phyloP scores from a whole-genome alignment of 2,113 vertebrate species.

The Cebidichthys violaceus region DNA sequence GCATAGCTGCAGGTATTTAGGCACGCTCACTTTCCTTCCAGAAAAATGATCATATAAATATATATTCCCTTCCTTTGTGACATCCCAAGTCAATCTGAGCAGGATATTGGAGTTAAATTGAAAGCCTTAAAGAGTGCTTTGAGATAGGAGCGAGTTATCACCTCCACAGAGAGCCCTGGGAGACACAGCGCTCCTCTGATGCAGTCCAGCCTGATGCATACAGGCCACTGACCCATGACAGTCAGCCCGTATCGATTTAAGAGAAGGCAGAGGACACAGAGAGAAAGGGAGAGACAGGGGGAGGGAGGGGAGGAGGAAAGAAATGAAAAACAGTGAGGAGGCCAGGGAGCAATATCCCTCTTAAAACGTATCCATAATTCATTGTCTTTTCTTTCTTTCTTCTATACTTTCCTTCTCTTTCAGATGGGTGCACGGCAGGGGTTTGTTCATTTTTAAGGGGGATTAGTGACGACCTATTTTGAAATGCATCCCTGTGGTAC shows the following conservation, averaged over 20 bases:
- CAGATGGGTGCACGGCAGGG: slow-evolving; percentile 43
- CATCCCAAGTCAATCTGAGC: slow-evolving; percentile 69
- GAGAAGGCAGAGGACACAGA: slow-evolving; percentile 65
- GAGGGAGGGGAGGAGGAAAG: slow-evolving; percentile 25
- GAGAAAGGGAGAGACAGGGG: slow-evolving; percentile 18
- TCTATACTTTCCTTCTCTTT: slow-evolving; percentile 52
- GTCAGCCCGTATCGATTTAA: slow-evolving; percentile 80
- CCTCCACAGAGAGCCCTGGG: slow-evolving; percentile 61
- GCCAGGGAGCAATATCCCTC: slow-evolving; percentile 73
- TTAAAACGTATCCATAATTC: slow-evolving; percentile 84
- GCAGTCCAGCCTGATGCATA: slow-evolving; percentile 65
- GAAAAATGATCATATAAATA: slow-evolving; percentile 52
- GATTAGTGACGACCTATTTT: slow-evolving; percentile 77
- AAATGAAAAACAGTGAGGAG: slow-evolving; percentile 61
- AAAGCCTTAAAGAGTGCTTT: slow-evolving; percentile 73
- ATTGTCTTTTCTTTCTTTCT: slow-evolving; percentile 68
- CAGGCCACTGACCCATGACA: slow-evolving; percentile 83
- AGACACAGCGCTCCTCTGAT: slow-evolving; percentile 68
- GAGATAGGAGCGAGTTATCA: slow-evolving; percentile 76
- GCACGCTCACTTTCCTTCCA: background rate
- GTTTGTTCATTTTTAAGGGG: slow-evolving; percentile 68
- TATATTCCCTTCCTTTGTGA: slow-evolving; percentile 52
- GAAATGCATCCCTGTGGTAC: slow-evolving; percentile 64
- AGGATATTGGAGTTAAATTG: slow-evolving; percentile 76
- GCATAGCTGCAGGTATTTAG: slow-evolving; percentile 14